Base-by-base conservation (phyloP, 23 tunicate genomes). In the Diplosoma virens region DNA sequence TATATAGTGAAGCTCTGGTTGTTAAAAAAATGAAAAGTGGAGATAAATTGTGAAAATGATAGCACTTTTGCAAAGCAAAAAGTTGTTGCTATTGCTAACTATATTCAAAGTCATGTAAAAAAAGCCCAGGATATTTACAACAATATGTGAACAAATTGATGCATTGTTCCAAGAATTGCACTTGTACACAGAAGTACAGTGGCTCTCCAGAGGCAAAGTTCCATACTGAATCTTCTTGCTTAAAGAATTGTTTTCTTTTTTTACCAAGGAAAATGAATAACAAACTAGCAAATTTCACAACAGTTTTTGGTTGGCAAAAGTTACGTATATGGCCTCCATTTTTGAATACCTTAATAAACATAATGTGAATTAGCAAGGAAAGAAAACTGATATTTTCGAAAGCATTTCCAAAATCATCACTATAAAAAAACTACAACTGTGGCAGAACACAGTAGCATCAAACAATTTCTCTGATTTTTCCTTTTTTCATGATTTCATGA, bases 171-270 rank as follows among this genome's bases (percentile, higher is more conserved):
- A 50, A 14, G 52, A 67, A 37, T 67, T 67, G 74, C 52, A 34
- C 52, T 35, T 67, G 52, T 52, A 67, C 36, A 37, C 35, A 26
- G 24, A 67, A 67, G 74, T 67, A 67, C 22, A 25, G 74, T 67
- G 74, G 74, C 74, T 67, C 23, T 67, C 52, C 74, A 67, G 50
- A 67, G 74, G 74, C 52, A 67, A 37, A 67, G 74, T 67, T 37
- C 74, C 36, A 34, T 18, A 52, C 74, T 26, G 50, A 17, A 67
- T 67, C 52, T 67, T 67, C 36, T 23, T 67, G 25, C 52, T 36
- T 67, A 22, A 22, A 67, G 52, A 67, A 34, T 50, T 34, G 36
- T 11, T 3, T 18, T n/a, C n/a, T 34, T 67, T 67, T 67, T 35
- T 67, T 67, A 67, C 74, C 35, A 26, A 67, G 30, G 74, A 67